These are phyloP conservation scores for Festucalex cinctus DNA, from an alignment of 2,113 vertebrate species.

Conservation along the genomic window DNA sequence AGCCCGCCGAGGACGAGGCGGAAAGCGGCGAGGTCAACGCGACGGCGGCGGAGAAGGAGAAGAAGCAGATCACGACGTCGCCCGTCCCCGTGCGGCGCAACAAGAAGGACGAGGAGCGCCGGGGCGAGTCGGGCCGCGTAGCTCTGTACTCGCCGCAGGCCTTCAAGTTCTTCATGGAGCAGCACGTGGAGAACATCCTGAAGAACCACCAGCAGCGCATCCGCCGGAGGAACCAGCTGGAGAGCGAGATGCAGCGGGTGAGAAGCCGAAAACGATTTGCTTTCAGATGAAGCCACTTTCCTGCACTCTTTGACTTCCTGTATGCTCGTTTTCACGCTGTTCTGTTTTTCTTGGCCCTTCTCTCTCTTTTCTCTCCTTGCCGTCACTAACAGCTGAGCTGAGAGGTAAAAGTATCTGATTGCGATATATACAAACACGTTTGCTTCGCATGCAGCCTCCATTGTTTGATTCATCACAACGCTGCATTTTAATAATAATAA, in stretches of 20 bases:
- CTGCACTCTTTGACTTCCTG: background rate
- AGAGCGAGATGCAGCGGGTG: constrained; percentile 98
- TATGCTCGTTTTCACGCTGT: constrained; percentile 42
- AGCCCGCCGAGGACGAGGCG: constrained; percentile 54
- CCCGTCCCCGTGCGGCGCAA: constrained; percentile 90
- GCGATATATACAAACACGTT: constrained; percentile 72
- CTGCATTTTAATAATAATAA: constrained; percentile 11
- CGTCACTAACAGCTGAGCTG: constrained; percentile 90
- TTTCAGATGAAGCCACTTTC: background rate
- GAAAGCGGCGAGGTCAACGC: constrained; percentile 52
- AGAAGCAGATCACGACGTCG: constrained; percentile 95
- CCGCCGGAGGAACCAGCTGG: constrained; percentile 93
- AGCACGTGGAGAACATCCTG: constrained; percentile 96
- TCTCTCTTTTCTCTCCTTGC: constrained; percentile 76
- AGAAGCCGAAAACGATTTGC: constrained; percentile 20
- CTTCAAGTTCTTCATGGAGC: constrained; percentile 99
- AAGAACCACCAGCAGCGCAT: constrained; percentile 94
- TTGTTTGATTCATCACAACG: constrained; percentile 10
- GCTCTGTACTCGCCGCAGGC: constrained; percentile 94
- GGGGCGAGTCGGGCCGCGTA: constrained; percentile 84
- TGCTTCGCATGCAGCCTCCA: constrained; percentile 27
- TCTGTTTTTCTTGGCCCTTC: constrained; percentile 69
- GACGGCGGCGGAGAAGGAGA: constrained; percentile 81
- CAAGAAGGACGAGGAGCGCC: constrained; percentile 87
- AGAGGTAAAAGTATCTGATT: constrained; percentile 86